Base-by-base conservation (phyloP, 2,888 invertebrate species). In the Drosophila antonietae region DNA sequence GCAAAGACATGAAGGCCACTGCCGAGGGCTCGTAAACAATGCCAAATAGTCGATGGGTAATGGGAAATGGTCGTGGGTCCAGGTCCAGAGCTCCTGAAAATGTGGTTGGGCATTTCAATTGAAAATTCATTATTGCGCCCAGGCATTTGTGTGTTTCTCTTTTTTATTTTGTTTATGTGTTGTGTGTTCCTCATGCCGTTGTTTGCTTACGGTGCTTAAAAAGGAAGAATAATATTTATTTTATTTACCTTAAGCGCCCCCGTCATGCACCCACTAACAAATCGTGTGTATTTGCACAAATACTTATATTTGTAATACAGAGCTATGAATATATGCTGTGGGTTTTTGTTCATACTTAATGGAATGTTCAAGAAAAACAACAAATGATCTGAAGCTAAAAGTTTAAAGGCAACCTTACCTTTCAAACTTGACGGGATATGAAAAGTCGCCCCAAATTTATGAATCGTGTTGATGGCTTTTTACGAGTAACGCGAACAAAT, bases 21-120 rank as follows among this genome's bases (percentile, higher is more conserved):
- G 69, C 80, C 61, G 37, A 62, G 59, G 69, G 75, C 73, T 73
- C 82, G 70, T 87, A 83, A 83, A 83, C 78, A 84, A 83, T 84
- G 73, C 65, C 59, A 68, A 68, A 55, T 57, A 71, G 75, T 72
- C 79, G 60, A 81, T 77, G 77, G 73, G 68, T 63, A 63, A 68
- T 59, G 39, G 43, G 71, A 65, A 65, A 68, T 62, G 39, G 46
- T 10, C 31, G 52, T 49, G 43, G 59, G 35, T 46, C n/a, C 33
- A 37, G 53, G 39, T 37, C 57, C 44, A 33, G 63, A 37, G n/a
- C 31, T 23, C 52, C n/a, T 20, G 66, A 51, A 51, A 33, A 28
- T 37, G 20, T 23, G 57, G 37, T 73, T 52, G 51, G 44, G 53
- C n/a, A 59, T 51, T 69, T 62, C 73, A 73, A 77, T 76, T 76